Evolutionary conservation across 1,140 invertebrate species (phyloP).

Genomic region (Drosophila mojavensis): DNA sequence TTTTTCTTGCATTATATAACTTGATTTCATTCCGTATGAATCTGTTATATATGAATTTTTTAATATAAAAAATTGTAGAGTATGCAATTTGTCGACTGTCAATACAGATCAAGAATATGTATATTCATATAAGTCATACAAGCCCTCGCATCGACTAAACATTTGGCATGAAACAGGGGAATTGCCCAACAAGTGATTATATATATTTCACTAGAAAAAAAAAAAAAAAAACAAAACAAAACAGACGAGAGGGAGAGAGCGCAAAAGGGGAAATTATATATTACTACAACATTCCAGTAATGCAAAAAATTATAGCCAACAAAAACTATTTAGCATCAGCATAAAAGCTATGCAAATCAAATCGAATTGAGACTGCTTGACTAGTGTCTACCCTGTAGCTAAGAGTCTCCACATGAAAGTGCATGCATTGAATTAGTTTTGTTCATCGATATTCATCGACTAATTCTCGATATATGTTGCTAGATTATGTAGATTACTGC

Average conservation of each 20-base stretch:
- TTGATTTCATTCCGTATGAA: no score
- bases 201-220: conserved; percentile 24
- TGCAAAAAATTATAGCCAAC: not conserved
- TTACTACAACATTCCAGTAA: not conserved
- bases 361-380: not conserved
- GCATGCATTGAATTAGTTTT: no score
- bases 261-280: not conserved
- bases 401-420: not conserved
- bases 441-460: not conserved
- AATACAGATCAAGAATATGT: no score
- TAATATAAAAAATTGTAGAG: no score
- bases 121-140: no score
- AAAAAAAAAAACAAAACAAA: no score
- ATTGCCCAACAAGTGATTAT: conserved; percentile 54
- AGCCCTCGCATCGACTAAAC: no score
- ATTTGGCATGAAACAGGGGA: conserved; percentile 29
- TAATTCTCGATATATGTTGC: not conserved
- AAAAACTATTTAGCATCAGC: not conserved
- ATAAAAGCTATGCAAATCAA: no score
- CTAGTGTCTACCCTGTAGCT: not conserved
- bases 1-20: no score
- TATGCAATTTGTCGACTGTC: no score
- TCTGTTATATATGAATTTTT: no score
- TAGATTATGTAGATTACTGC: not conserved
- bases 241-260: not conserved